Evolutionary conservation across 2,113 vertebrate species (phyloP).

Genomic region (Telmatochromis brichardi): DNA sequence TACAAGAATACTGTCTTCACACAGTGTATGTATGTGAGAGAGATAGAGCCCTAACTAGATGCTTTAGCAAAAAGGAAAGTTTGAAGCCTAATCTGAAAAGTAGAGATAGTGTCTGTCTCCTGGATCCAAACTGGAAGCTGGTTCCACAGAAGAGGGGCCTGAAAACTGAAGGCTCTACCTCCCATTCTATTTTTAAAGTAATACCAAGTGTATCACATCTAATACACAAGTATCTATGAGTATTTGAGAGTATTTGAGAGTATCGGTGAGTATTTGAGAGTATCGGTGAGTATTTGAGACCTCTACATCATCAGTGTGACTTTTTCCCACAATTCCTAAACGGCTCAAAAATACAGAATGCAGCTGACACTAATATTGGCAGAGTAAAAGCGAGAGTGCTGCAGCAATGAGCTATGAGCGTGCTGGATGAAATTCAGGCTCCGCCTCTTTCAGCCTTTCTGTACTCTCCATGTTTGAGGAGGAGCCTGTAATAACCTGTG

Average conservation of each 20-base stretch:
- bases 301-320: not conserved
- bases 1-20: not conserved
- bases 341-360: not conserved
- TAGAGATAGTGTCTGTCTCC: not conserved
- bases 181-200: not conserved
- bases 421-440: not conserved
- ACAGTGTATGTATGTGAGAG: not conserved
- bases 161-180: not conserved
- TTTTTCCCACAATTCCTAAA: not conserved
- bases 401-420: not conserved
- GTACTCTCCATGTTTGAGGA: not conserved
- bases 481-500: not conserved
- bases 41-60: not conserved
- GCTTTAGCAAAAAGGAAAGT: not conserved
- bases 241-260: not conserved
- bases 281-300: not conserved
- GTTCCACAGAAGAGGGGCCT: not conserved
- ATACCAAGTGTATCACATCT: not conserved
- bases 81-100: not conserved
- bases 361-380: not conserved
- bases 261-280: not conserved
- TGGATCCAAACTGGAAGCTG: not conserved
- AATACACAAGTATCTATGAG: not conserved
- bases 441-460: not conserved
- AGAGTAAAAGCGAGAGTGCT: not conserved